These are phyloP conservation scores for Australoheros facetus DNA, from an alignment of 2,797 vertebrate genomes.

Conservation along the genomic window DNA sequence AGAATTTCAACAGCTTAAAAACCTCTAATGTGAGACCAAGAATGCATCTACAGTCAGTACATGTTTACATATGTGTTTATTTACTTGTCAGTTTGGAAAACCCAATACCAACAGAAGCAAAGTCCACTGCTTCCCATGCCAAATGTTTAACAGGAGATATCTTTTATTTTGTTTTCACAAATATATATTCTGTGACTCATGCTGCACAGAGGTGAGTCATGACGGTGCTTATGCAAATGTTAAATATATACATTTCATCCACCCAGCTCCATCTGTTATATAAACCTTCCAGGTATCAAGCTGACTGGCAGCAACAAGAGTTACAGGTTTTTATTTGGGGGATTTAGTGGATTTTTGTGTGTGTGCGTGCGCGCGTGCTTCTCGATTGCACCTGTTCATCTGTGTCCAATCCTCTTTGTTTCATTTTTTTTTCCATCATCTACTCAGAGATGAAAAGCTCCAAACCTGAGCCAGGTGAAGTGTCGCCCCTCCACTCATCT, in stretches of 20 bases:
- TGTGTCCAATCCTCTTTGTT: neutral
- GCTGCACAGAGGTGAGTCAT: neutral
- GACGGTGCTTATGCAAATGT: neutral
- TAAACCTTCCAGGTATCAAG: neutral
- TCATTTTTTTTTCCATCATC: neutral
- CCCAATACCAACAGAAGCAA: neutral
- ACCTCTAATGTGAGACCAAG: neutral
- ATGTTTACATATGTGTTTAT: neutral
- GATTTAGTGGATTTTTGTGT: neutral
- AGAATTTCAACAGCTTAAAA: neutral
- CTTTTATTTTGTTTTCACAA: neutral
- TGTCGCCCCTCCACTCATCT: slow-evolving; percentile 74
- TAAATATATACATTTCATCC: neutral
- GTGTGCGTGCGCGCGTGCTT: too few relatives aligned
- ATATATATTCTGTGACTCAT: slow-evolving; percentile 3
- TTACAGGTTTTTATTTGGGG: neutral
- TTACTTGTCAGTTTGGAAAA: neutral
- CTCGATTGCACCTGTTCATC: neutral
- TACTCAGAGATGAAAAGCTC: slow-evolving; percentile 78
- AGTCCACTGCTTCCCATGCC: neutral
- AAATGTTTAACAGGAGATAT: neutral
- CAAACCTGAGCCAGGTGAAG: slow-evolving; percentile 83
- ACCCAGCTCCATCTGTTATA: neutral
- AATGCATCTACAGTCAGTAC: neutral
- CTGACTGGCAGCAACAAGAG: neutral